Conservation (phyloP, 1,140 invertebrate species). For the Heliconius congener region DNA sequence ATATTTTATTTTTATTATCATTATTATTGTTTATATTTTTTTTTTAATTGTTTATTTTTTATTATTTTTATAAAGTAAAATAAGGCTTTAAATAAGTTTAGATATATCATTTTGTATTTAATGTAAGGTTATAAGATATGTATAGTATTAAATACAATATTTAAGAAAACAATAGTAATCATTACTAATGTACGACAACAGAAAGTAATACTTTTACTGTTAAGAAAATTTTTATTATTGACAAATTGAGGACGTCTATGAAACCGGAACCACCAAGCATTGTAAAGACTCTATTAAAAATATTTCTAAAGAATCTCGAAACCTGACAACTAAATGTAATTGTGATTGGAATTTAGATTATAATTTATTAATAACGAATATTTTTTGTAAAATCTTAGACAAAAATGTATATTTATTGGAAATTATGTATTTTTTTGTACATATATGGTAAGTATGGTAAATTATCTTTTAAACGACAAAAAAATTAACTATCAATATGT, state of each 20-base stretch:
- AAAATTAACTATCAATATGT: too few species aligned
- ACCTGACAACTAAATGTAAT: background rate
- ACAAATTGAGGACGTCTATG: background rate
- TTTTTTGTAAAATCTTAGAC: too few species aligned
- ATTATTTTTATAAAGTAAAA: background rate
- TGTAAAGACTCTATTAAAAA: constrained; percentile 6
- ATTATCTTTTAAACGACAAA: too few species aligned
- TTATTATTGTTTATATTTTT: constrained; percentile 11
- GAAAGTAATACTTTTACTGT: background rate
- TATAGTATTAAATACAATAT: background rate
- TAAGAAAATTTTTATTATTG: background rate
- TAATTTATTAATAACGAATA: too few species aligned
- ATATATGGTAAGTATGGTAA: too few species aligned
- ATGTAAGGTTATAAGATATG: background rate
- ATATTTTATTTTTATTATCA: background rate
- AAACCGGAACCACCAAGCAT: constrained; percentile 2
- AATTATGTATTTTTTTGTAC: too few species aligned
- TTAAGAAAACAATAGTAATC: background rate
- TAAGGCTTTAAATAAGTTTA: constrained; percentile 18
- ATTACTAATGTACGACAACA: background rate
- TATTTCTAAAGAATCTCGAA: constrained; percentile 3
- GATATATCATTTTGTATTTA: background rate
- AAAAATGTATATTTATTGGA: background rate
- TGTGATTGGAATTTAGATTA: background rate
- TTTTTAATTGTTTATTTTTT: background rate